These are phyloP conservation scores for Pandemis corylana DNA, from an alignment of 2,888 invertebrate genomes.

Conservation along the genomic window DNA sequence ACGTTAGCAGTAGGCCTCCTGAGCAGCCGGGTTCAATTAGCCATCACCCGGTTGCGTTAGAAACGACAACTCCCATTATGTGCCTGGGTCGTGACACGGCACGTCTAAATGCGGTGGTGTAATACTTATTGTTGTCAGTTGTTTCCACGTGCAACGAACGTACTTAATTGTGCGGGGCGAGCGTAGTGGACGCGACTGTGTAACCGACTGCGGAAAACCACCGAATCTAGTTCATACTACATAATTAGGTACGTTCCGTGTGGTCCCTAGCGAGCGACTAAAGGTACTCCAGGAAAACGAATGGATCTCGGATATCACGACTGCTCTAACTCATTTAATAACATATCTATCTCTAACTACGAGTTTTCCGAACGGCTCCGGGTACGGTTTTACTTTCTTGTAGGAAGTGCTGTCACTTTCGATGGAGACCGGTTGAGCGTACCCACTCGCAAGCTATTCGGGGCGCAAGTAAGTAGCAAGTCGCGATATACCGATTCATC, in stretches of 20 bases:
- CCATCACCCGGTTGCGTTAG: constrained; percentile 69
- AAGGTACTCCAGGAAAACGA: neutral
- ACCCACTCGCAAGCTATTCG: constrained; percentile 58
- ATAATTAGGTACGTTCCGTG: neutral
- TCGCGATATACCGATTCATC: constrained; percentile 33
- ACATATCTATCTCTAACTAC: constrained; percentile 50
- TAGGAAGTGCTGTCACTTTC: constrained; percentile 84
- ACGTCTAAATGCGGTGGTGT: constrained; percentile 68
- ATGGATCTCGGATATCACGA: constrained; percentile 42
- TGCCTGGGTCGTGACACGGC: constrained; percentile 70
- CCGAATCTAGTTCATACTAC: neutral
- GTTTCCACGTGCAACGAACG: constrained; percentile 68
- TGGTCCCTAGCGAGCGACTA: too few relatives aligned
- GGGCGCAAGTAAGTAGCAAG: constrained; percentile 49
- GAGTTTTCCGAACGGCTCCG: constrained; percentile 72
- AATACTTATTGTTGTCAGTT: constrained; percentile 65
- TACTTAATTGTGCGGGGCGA: constrained; percentile 63
- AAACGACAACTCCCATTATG: constrained; percentile 64
- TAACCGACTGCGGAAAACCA: constrained; percentile 59
- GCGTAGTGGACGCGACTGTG: constrained; percentile 51
- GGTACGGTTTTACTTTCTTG: constrained; percentile 81
- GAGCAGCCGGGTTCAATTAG: constrained; percentile 71
- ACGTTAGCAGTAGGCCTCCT: constrained; percentile 58
- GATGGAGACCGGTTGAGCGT: constrained; percentile 77
- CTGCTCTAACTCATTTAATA: constrained; percentile 43